Base-by-base conservation (phyloP, 2,113 vertebrate species). In the Gopherus evgoodei region DNA sequence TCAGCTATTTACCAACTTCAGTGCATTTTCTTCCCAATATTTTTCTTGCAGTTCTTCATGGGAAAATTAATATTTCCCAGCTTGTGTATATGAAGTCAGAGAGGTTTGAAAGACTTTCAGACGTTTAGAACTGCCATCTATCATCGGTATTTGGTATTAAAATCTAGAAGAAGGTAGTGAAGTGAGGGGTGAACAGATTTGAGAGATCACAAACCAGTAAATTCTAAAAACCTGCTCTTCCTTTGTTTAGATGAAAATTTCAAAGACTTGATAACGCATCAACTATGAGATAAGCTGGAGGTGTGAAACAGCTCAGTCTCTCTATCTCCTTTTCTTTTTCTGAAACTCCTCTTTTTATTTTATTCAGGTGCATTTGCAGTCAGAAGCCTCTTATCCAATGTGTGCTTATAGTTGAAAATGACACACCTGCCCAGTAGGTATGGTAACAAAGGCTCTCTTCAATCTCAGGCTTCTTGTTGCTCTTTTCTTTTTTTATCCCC, bases 361-460 rank as follows among this genome's bases (percentile, higher is more conserved):
- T 97, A 97, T 97, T 97, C 97, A 96, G 97, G 96, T 98, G 96
- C 92, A 93, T 98, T 95, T 97, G 93, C 95, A 97, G 93, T 97
- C 90, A 94, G 86, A 91, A 94, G 86, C 91, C 95, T 97, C 96
- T 95, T 96, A 98, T 98, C 95, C 97, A 97, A 96, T 95, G 85
- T 96, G 95, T 96, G 95, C 94, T 97, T 97, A 95, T 95, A 95
- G 91, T 93, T 96, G 96, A 95, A 95, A 98, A 97, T 97, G 97
- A 97, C 97, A 98, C 97, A 98, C 97, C 97, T 98, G 97, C 96
- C 97, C 97, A 97, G 98, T 98, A 98, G 97, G 98, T 98, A 98
- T 98, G 97, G 98, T 97, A 98, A 98, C 98, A 97, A 97, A 97
- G 86, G 92, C 95, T 97, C 92, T 97, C 94, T 97, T 98, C 97